These are phyloP conservation scores for Orthosia gracilis DNA, from an alignment of 2,888 invertebrate species.

Conservation along the genomic window DNA sequence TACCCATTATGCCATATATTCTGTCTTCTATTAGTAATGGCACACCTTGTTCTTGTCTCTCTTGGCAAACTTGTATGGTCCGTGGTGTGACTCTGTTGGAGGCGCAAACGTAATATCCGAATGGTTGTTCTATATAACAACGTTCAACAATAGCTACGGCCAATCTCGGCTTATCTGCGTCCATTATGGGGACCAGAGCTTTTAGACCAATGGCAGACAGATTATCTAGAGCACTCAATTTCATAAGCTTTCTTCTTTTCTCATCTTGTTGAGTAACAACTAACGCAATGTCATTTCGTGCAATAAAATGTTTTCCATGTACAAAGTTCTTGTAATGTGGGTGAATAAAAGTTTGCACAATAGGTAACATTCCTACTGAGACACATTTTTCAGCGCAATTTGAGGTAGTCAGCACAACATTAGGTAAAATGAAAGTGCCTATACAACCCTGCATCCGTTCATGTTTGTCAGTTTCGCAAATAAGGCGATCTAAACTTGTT, in stretches of 20 bases:
- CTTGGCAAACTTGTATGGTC: conserved; percentile 54
- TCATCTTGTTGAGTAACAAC: conserved; percentile 39
- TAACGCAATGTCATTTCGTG: conserved; percentile 65
- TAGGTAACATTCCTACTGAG: conserved; percentile 57
- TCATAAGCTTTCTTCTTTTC: conserved; percentile 55
- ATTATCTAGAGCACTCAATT: conserved; percentile 71
- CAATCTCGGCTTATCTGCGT: conserved; percentile 57
- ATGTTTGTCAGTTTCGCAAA: conserved; percentile 66
- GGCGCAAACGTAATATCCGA: conserved; percentile 74
- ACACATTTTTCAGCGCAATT: conserved; percentile 77
- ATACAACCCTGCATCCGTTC: conserved; percentile 71
- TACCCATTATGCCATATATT: conserved; percentile 72
- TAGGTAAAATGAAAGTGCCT: conserved; percentile 74
- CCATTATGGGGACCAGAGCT: conserved; percentile 70
- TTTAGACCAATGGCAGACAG: conserved; percentile 68
- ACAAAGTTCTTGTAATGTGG: conserved; percentile 59
- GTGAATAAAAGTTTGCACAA: conserved; percentile 60
- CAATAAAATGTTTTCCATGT: conserved; percentile 18
- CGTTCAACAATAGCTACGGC: conserved; percentile 68
- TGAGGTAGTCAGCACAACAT: conserved; percentile 75
- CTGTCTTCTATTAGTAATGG: conserved; percentile 75
- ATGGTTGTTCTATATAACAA: conserved; percentile 63
- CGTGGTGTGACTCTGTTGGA: conserved; percentile 56
- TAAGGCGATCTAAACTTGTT: conserved; percentile 70
- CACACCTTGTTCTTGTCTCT: conserved; percentile 70